Evolutionary conservation across 2,113 vertebrate genomes (phyloP), one percentile per base, ranked within the genome.

Genomic region (Leptosomus discolor): DNA sequence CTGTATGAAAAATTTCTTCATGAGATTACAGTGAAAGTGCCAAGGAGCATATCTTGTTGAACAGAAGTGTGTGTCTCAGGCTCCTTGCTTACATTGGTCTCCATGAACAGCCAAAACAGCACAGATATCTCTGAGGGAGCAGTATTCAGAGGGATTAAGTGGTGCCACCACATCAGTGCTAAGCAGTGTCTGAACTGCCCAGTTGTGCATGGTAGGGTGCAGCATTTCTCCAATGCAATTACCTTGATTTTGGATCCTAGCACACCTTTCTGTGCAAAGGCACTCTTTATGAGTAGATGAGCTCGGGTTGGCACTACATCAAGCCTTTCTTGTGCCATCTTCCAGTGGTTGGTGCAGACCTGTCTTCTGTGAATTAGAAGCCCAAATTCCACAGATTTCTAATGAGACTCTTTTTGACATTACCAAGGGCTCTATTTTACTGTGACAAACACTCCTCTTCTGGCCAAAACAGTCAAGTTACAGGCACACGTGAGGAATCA

Each of bases 171-270:
- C n/a, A 41, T 4, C 41, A 27, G 64, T 3, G 54, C 54, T 18
- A 36, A 57, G 56, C 60, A 45, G 41, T 11, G 27, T 11, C 82
- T 70, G 21, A 75, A 17, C 85, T 37, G 30, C 11, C 34, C 48
- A 21, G 50, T 22, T 0, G 0, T 45, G 53, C 0, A 0, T 22
- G 84, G 77, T 7, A 24, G 20, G 21, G 8, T 50, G 65, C 37
- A 81, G 77, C 50, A 12, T 27, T 69, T 70, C 45, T 45, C 16
- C 20, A 48, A 39, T 15, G 24, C 27, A 74, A 2, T 11, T n/a
- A 3, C 58, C 58, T 61, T 9, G 27, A 39, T 27, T 88, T 61
- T 48, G 51, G 41, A 82, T 70, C 56, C 60, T 53, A 80, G 53
- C 45, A 23, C 2, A 0, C 32, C 63, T 29, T 27, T 67, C 79